Evolutionary conservation across 2,113 vertebrate species (phyloP).

Genomic region (Anolis sagrei): DNA sequence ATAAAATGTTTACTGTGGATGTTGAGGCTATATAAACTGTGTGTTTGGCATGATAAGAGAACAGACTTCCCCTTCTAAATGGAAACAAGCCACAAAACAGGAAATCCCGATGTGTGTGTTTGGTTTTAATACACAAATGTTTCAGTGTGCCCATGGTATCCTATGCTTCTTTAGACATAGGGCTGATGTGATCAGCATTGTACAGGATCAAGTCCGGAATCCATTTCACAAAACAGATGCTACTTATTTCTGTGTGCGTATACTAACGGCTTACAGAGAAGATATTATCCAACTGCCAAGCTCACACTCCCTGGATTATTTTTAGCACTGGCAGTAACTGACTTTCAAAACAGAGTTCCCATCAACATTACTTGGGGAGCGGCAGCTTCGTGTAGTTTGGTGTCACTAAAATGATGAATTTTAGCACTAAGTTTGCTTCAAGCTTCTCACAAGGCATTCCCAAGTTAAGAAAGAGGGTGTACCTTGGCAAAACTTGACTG

Average conservation of each 20-base stretch:
- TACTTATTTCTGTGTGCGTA: not conserved
- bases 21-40: not conserved
- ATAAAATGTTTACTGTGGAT: not conserved
- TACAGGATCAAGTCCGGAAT: not conserved
- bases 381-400: not conserved
- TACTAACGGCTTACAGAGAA: not conserved
- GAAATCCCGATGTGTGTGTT: not conserved
- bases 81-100: not conserved
- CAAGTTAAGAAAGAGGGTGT: not conserved
- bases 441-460: not conserved
- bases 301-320: not conserved
- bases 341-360: conserved; percentile 5
- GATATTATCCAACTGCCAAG: not conserved
- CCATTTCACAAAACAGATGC: not conserved
- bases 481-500: not conserved
- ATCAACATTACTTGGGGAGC: not conserved
- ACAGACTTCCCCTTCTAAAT: not conserved
- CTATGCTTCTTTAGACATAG: not conserved
- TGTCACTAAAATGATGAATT: not conserved
- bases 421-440: not conserved
- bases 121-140: not conserved
- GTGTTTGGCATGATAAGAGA: not conserved
- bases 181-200: not conserved
- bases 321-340: not conserved
- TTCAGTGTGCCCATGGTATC: not conserved